phyloP scores from a whole-genome alignment of 1,140 invertebrate species.

The Choristoneura fumiferana region DNA sequence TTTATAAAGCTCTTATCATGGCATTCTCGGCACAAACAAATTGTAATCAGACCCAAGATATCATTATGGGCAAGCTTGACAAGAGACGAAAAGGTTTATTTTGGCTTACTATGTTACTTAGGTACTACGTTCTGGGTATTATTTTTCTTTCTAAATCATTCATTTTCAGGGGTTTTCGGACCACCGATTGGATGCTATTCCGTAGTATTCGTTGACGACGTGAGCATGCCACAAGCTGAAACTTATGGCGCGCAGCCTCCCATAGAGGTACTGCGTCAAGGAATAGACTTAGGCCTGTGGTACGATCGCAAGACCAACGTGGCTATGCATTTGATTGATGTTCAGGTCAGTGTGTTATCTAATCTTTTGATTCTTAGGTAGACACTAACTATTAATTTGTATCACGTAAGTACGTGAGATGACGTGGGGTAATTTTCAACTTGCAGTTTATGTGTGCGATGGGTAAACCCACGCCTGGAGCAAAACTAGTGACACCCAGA shows the following conservation, averaged over 20 bases:
- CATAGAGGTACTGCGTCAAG: slow-evolving; percentile 93
- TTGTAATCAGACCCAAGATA: slow-evolving; percentile 95
- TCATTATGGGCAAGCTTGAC: slow-evolving; percentile 96
- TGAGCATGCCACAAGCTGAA: slow-evolving; percentile 94
- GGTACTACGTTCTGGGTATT: background rate
- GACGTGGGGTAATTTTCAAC: no score
- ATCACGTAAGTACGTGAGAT: no score
- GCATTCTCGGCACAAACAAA: slow-evolving; percentile 97
- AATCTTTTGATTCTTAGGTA: background rate
- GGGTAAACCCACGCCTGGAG: slow-evolving; percentile 90
- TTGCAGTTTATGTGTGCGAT: slow-evolving; percentile 90
- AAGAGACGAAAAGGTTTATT: slow-evolving; percentile 90
- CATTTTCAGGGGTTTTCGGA: slow-evolving; percentile 86
- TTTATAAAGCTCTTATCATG: slow-evolving; percentile 92
- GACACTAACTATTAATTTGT: no score
- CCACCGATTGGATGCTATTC: slow-evolving; percentile 94
- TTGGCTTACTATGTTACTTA: background rate
- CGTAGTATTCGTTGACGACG: slow-evolving; percentile 96
- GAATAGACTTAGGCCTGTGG: slow-evolving; percentile 94
- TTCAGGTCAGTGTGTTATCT: slow-evolving; percentile 81
- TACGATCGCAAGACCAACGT: slow-evolving; percentile 94
- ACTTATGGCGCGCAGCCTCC: slow-evolving; percentile 95
- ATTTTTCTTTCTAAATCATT: background rate
- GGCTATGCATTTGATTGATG: slow-evolving; percentile 92
- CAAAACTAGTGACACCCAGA: slow-evolving; percentile 90